Evolutionary conservation across 2,888 invertebrate species (phyloP).

Genomic region (Bhutanitis thaidina): DNA sequence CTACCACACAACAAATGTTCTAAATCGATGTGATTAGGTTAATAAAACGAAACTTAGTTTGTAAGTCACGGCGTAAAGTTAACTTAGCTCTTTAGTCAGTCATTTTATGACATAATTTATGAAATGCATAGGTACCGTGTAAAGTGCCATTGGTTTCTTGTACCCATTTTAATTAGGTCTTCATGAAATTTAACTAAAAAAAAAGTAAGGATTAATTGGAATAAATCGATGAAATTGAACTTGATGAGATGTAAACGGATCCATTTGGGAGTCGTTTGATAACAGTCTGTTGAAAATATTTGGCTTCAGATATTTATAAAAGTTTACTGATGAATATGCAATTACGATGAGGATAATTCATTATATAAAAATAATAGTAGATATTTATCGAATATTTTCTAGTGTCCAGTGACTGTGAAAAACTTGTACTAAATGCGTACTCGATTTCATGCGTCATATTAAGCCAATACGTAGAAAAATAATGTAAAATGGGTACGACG

Average conservation of each 20-base stretch:
- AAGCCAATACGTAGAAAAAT: constrained; percentile 50
- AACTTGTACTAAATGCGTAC: constrained; percentile 14
- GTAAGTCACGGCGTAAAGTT: constrained; percentile 73
- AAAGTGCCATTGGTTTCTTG: constrained; percentile 67
- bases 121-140: constrained; percentile 67
- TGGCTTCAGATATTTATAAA: constrained; percentile 44
- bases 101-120: constrained; percentile 74
- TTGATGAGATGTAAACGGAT: constrained; percentile 12
- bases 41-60: constrained; percentile 57
- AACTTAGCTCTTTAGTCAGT: constrained; percentile 72
- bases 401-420: constrained; percentile 31
- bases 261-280: constrained; percentile 22
- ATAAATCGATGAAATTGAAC: constrained; percentile 23
- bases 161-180: constrained; percentile 68
- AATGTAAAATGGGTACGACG: constrained; percentile 63
- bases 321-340: constrained; percentile 42
- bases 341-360: constrained; percentile 35
- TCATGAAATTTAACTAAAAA: constrained; percentile 44
- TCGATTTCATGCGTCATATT: constrained; percentile 38
- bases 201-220: constrained; percentile 25
- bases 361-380: constrained; percentile 47
- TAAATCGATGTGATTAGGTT: constrained; percentile 78
- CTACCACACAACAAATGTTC: constrained; percentile 79
- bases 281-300: constrained; percentile 39
- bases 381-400: constrained; percentile 42